Evolutionary conservation across 2,797 vertebrate species (phyloP).

Genomic region (Xenopus petersii): DNA sequence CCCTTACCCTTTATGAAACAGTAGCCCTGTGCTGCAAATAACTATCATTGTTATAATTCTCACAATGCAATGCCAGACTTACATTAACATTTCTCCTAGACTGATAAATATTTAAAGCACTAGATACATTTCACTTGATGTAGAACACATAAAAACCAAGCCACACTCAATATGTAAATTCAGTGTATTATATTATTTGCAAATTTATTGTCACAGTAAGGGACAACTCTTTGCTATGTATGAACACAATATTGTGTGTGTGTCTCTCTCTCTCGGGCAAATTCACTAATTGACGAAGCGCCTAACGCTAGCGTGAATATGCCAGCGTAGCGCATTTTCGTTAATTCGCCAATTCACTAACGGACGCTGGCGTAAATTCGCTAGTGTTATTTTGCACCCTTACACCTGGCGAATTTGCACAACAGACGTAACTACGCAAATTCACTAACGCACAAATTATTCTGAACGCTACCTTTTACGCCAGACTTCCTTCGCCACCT

Average conservation of each 20-base stretch:
- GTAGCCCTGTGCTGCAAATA: slow-evolving; percentile 85
- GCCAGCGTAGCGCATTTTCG: too few species aligned
- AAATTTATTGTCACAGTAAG: slow-evolving; percentile 58
- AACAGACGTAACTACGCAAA: too few species aligned
- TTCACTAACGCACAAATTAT: too few species aligned
- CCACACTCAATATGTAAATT: slow-evolving; percentile 68
- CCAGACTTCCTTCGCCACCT: too few species aligned
- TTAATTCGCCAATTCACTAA: too few species aligned
- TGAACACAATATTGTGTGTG: background rate
- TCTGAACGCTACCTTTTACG: too few species aligned
- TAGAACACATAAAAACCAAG: slow-evolving; percentile 64
- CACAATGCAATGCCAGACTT: slow-evolving; percentile 82
- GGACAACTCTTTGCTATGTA: slow-evolving; percentile 14
- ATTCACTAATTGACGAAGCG: too few species aligned
- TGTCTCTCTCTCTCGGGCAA: too few species aligned
- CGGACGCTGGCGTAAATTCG: too few species aligned
- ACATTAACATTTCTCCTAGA: slow-evolving; percentile 92
- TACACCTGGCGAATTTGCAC: too few species aligned
- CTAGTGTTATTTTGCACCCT: too few species aligned
- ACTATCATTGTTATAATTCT: slow-evolving; percentile 84
- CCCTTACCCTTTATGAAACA: slow-evolving; percentile 69
- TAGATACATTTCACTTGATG: slow-evolving; percentile 78
- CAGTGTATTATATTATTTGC: slow-evolving; percentile 54
- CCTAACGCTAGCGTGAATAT: too few species aligned
- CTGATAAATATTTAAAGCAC: slow-evolving; percentile 94